Evolutionary conservation across 2,797 vertebrate genomes (phyloP).

Genomic region (Neosalanx taihuensis): DNA sequence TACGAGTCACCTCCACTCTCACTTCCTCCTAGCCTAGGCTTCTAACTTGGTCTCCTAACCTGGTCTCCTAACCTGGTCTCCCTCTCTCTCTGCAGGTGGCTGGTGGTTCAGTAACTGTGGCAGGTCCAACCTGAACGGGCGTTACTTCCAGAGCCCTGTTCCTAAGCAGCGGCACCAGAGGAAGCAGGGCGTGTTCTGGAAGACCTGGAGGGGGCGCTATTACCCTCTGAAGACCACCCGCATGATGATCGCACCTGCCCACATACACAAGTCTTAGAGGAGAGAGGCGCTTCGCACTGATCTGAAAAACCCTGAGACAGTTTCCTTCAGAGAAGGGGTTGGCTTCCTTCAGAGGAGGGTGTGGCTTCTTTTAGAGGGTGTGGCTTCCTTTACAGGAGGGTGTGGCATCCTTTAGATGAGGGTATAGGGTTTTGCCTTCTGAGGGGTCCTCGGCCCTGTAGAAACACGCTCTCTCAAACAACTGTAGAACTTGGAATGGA

Average conservation of each 20-base stretch:
- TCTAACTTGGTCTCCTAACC: no score
- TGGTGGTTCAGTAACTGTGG: conserved; percentile 98
- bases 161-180: conserved; percentile 87
- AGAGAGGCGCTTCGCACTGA: neutral
- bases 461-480: no score
- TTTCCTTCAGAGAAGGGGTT: conserved; percentile 19
- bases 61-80: neutral
- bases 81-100: conserved; percentile 73
- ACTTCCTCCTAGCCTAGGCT: neutral
- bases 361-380: no score
- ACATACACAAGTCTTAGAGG: conserved; percentile 61
- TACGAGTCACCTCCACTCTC: conserved; percentile 43
- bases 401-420: conserved; percentile 13
- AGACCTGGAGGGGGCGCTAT: conserved; percentile 93
- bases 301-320: conserved; percentile 11
- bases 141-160: conserved; percentile 86
- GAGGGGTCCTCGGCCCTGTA: no score
- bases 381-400: conserved; percentile 18
- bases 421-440: conserved; percentile 19
- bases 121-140: conserved; percentile 90
- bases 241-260: conserved; percentile 85
- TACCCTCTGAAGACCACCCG: conserved; percentile 86
- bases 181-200: conserved; percentile 96
- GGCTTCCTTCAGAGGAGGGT: conserved; percentile 18
- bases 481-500: conserved; percentile 18